phyloP scores from a whole-genome alignment of 2,113 vertebrate genomes.

The Peucedramus taeniatus region DNA sequence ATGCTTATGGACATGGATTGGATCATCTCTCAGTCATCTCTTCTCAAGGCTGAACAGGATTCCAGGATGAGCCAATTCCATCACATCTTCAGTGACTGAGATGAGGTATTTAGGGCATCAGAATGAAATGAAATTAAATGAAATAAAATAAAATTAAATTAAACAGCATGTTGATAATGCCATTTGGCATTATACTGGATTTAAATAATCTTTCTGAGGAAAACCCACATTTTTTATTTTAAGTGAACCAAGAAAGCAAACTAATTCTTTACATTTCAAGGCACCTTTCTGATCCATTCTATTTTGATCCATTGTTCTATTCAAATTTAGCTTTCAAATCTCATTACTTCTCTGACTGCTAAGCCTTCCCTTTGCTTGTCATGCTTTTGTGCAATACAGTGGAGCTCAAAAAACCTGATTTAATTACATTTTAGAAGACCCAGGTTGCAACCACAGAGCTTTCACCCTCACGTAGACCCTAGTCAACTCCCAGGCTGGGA shows the following conservation, averaged over 20 bases:
- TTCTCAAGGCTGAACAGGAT: neutral
- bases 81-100: neutral
- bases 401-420: neutral
- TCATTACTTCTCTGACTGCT: conserved; percentile 5
- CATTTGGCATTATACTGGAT: neutral
- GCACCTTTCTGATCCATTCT: conserved; percentile 10
- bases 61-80: neutral
- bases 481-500: neutral
- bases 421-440: neutral
- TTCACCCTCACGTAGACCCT: neutral
- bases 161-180: neutral
- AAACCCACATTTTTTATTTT: neutral
- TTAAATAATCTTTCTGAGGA: neutral
- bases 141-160: neutral
- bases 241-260: neutral
- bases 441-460: neutral
- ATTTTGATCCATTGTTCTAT: conserved; percentile 14
- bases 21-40: neutral
- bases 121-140: neutral
- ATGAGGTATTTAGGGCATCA: neutral
- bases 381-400: neutral
- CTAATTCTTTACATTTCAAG: neutral
- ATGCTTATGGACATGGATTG: neutral
- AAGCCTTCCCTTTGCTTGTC: neutral
- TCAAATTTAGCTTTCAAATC: conserved; percentile 41